Percentiles rank a stretch among this genome's conserved stretches.
Conservation (phyloP, 2,797 vertebrate species). For the Furcifer pardalis region DNA sequence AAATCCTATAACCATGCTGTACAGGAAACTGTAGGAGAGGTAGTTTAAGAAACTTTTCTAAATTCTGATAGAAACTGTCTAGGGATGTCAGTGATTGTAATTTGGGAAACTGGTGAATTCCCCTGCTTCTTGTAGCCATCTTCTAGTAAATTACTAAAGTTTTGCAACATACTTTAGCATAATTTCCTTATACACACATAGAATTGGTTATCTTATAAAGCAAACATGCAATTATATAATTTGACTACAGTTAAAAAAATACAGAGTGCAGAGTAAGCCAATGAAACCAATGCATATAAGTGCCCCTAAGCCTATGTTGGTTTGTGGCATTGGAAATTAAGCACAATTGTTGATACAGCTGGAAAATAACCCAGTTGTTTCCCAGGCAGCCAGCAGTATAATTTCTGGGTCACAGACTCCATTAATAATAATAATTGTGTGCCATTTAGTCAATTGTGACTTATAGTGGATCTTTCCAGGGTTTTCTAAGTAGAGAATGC, state of each 20-base stretch:
- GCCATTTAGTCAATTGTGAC: too few species aligned
- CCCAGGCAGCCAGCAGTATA: conserved; percentile 14
- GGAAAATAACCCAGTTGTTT: conserved; percentile 9
- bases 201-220: background rate
- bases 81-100: too few species aligned
- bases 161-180: conserved; percentile 13
- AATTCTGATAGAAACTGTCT: too few species aligned
- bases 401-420: conserved; percentile 38
- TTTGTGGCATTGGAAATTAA: background rate
- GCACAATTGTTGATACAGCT: conserved; percentile 13
- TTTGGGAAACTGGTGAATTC: background rate
- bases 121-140: background rate
- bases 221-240: background rate
- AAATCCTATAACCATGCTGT: too few species aligned
- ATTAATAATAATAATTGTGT: conserved; percentile 18
- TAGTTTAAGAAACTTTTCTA: too few species aligned
- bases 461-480: too few species aligned
- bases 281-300: background rate
- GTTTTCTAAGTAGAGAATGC: too few species aligned
- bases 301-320: background rate
- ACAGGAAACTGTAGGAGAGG: too few species aligned
- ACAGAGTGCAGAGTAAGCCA: background rate
- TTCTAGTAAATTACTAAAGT: background rate
- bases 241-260: background rate
- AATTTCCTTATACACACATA: conserved; percentile 13